These are phyloP conservation scores for Plestiodon gilberti DNA, from an alignment of 2,113 vertebrate genomes.

Conservation along the genomic window DNA sequence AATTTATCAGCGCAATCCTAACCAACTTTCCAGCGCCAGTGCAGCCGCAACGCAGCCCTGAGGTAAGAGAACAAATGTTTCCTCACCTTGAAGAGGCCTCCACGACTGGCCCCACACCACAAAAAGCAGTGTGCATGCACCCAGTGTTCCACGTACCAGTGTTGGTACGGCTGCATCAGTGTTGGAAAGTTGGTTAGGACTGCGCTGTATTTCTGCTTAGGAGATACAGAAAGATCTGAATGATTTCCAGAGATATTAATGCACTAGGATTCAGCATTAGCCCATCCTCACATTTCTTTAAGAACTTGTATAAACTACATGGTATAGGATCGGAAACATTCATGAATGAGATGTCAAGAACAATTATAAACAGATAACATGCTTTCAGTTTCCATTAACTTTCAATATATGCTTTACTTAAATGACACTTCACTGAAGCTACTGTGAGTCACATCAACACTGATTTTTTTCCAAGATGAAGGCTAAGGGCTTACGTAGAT, in stretches of 20 bases:
- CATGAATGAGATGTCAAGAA: conserved; percentile 47
- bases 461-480: conserved; percentile 12
- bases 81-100: no score
- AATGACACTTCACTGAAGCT: conserved; percentile 62
- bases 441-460: conserved; percentile 53
- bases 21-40: no score
- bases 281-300: conserved; percentile 50
- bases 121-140: no score
- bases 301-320: conserved; percentile 29
- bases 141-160: no score
- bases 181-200: no score
- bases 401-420: conserved; percentile 19
- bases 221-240: background rate
- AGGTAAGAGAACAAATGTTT: no score
- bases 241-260: background rate
- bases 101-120: no score
- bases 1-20: no score
- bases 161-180: no score
- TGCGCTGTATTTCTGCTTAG: background rate
- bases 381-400: conserved; percentile 48
- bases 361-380: conserved; percentile 41
- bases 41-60: no score
- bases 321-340: conserved; percentile 27
- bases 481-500: background rate
- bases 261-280: conserved; percentile 39